Conservation (phyloP, 1,140 invertebrate species). For the Lutraria rhynchaena region DNA sequence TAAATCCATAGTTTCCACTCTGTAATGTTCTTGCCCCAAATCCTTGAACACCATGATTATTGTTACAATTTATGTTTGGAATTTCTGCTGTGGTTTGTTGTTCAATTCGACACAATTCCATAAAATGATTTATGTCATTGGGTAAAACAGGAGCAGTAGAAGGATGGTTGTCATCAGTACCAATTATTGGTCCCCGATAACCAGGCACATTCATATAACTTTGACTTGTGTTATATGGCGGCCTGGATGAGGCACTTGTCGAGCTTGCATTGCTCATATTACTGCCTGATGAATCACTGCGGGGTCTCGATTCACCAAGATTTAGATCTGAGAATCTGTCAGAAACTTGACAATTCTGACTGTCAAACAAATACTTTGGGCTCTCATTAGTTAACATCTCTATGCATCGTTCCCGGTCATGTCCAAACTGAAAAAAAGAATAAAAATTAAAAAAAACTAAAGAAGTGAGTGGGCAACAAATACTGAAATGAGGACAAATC, state of each 20-base stretch:
- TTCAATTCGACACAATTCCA: conserved; percentile 31
- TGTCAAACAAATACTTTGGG: conserved; percentile 50
- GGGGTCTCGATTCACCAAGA: conserved; percentile 29
- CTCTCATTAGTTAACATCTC: conserved; percentile 55
- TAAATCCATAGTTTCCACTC: conserved; percentile 33
- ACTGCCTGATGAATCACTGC: conserved; percentile 52
- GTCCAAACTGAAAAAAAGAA: conserved; percentile 43
- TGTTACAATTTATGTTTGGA: conserved; percentile 60
- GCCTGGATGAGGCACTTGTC: conserved; percentile 31
- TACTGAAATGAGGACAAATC: background rate
- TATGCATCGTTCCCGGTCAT: conserved; percentile 52
- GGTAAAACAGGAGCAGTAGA: conserved; percentile 39
- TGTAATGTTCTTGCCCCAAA: conserved; percentile 17
- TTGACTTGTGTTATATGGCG: conserved; percentile 41
- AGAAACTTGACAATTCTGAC: conserved; percentile 19
- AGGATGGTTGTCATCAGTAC: conserved; percentile 28
- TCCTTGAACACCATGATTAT: conserved; percentile 26
- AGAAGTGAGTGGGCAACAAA: background rate
- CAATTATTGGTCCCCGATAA: conserved; percentile 36
- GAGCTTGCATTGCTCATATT: conserved; percentile 57
- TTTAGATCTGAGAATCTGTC: conserved; percentile 35
- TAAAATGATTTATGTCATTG: conserved; percentile 54
- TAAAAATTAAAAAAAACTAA: background rate
- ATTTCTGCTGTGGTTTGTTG: conserved; percentile 29
- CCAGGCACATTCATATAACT: conserved; percentile 50